Conservation (phyloP, 1,140 invertebrate genomes). For the Lasaia peninsularis region DNA sequence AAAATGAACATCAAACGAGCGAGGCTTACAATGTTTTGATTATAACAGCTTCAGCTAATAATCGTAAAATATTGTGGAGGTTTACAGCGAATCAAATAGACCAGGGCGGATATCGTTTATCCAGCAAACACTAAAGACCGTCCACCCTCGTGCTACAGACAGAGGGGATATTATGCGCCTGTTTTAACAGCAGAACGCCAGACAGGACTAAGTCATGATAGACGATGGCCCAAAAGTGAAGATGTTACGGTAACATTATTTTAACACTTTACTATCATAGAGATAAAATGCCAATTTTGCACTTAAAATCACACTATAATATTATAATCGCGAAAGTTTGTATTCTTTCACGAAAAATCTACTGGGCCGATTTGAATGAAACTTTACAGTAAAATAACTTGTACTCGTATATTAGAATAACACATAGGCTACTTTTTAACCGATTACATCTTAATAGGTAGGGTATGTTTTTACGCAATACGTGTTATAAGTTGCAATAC, state of each 20-base stretch:
- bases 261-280: no score
- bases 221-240: background rate
- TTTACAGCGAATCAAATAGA: constrained; percentile 65
- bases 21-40: constrained; percentile 1
- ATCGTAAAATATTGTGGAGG: constrained; percentile 40
- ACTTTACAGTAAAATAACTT: no score
- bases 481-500: no score
- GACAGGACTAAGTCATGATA: constrained; percentile 33
- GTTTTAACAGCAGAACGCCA: constrained; percentile 36
- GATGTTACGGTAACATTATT: background rate
- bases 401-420: no score
- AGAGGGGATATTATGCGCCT: constrained; percentile 65
- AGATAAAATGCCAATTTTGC: no score
- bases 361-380: no score
- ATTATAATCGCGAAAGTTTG: no score
- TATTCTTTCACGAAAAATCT: no score
- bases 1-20: background rate
- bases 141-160: constrained; percentile 38
- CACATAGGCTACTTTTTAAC: no score
- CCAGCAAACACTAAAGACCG: constrained; percentile 55
- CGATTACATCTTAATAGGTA: no score
- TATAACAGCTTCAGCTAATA: constrained; percentile 11
- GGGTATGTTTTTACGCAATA: no score
- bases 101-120: constrained; percentile 54
- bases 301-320: no score